Evolutionary conservation across 2,113 vertebrate genomes (phyloP).

Genomic region (Trogon surrucura): DNA sequence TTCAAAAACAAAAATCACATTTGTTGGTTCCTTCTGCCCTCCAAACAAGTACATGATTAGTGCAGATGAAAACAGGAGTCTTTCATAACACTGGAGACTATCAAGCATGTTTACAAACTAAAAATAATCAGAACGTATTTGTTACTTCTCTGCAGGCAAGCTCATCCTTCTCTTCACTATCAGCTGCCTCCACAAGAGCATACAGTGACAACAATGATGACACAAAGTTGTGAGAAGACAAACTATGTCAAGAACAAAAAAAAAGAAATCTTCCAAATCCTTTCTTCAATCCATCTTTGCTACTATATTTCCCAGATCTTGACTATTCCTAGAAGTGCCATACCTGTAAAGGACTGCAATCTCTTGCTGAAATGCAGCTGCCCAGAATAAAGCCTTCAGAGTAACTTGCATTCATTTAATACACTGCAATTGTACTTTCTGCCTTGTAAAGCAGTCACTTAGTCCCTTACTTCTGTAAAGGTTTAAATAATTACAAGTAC

Average conservation of each 20-base stretch:
- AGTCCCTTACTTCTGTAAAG: not conserved
- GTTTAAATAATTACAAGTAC: not conserved
- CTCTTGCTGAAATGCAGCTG: not conserved
- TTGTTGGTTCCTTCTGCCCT: not conserved
- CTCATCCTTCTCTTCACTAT: conserved; percentile 69
- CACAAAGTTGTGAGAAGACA: conserved; percentile 62
- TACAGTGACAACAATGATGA: conserved; percentile 45
- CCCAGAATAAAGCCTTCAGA: not conserved
- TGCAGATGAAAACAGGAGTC: not conserved
- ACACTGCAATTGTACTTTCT: not conserved
- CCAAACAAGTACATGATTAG: not conserved
- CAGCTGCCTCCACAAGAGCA: conserved; percentile 48
- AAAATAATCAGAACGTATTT: not conserved
- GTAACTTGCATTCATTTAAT: not conserved
- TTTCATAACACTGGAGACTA: not conserved
- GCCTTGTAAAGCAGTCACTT: not conserved
- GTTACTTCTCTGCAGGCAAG: conserved; percentile 60
- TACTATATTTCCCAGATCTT: not conserved
- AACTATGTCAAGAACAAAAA: not conserved
- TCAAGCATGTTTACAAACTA: not conserved
- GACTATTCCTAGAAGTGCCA: not conserved
- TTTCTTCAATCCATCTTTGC: not conserved
- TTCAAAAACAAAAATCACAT: not conserved
- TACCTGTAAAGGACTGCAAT: not conserved
- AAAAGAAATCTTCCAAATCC: not conserved